phyloP scores from a whole-genome alignment of 1,140 invertebrate species.

The Oppia nitens region DNA sequence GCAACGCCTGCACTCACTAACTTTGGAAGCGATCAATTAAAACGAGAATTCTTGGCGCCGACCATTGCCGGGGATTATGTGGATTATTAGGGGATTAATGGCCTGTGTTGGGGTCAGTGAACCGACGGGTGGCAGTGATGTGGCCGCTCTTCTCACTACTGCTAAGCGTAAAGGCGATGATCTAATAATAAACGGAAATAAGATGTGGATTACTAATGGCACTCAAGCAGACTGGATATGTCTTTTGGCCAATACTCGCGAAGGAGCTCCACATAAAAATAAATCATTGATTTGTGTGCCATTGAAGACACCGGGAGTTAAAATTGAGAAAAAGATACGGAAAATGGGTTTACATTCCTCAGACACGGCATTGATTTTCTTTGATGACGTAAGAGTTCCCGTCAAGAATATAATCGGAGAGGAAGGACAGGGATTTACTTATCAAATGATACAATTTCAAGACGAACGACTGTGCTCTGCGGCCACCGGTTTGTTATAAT shows the following conservation, averaged over 20 bases:
- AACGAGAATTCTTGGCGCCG: slow-evolving; percentile 38
- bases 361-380: slow-evolving; percentile 41
- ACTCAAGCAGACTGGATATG: slow-evolving; percentile 43
- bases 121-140: slow-evolving; percentile 38
- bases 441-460: slow-evolving; percentile 45
- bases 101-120: slow-evolving; percentile 41
- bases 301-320: slow-evolving; percentile 34
- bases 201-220: slow-evolving; percentile 43
- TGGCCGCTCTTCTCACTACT: slow-evolving; percentile 35
- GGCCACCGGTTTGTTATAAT: slow-evolving; percentile 26
- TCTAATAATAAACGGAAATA: slow-evolving; percentile 38
- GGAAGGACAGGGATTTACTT: slow-evolving; percentile 39
- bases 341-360: slow-evolving; percentile 39
- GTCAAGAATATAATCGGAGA: slow-evolving; percentile 39
- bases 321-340: slow-evolving; percentile 30
- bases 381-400: slow-evolving; percentile 41
- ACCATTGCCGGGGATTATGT: slow-evolving; percentile 39
- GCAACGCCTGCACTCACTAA: slow-evolving; percentile 23
- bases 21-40: slow-evolving; percentile 40
- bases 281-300: slow-evolving; percentile 43
- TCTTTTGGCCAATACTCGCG: slow-evolving; percentile 37
- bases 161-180: slow-evolving; percentile 35
- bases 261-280: slow-evolving; percentile 32
- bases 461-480: slow-evolving; percentile 35
- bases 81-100: slow-evolving; percentile 37